These are phyloP conservation scores for Aurelia aurita complex sp. Pacific DNA, from an alignment of 30 jellyfish, hydroid and myxozoan species.

Conservation along the genomic window DNA sequence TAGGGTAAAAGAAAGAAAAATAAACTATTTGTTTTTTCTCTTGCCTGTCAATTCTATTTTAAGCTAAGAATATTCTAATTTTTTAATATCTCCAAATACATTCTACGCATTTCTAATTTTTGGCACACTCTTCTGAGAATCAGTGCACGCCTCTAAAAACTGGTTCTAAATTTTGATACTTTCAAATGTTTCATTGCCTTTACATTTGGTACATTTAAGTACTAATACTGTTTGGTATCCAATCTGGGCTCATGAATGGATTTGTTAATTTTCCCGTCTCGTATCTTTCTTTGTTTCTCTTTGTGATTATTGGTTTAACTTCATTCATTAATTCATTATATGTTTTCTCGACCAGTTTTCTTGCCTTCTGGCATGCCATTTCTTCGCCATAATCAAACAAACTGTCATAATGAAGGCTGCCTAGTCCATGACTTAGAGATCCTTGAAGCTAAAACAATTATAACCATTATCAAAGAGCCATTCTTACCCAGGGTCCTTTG, in stretches of 20 bases:
- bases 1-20: no score
- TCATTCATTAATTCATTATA: constrained; percentile 46
- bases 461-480: background rate
- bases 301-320: constrained; percentile 38
- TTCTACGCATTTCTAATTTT: no score
- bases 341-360: constrained; percentile 35
- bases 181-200: no score
- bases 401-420: constrained; percentile 51
- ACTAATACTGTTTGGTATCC: constrained; percentile 86
- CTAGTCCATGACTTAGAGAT: constrained; percentile 29
- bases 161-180: no score
- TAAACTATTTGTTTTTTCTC: no score
- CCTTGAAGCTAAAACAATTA: constrained; percentile 54
- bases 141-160: no score
- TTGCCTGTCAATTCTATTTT: no score
- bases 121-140: no score
- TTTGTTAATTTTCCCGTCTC: constrained; percentile 59
- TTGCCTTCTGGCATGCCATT: constrained; percentile 28
- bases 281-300: constrained; percentile 44
- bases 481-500: no score
- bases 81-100: no score
- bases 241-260: constrained; percentile 77
- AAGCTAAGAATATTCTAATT: no score
- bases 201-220: constrained; percentile 23
- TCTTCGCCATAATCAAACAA: constrained; percentile 69